Percentiles rank a stretch among this genome's conserved stretches.
phyloP scores from a whole-genome alignment of 2,797 vertebrate genomes.

The Takifugu ocellatus region DNA sequence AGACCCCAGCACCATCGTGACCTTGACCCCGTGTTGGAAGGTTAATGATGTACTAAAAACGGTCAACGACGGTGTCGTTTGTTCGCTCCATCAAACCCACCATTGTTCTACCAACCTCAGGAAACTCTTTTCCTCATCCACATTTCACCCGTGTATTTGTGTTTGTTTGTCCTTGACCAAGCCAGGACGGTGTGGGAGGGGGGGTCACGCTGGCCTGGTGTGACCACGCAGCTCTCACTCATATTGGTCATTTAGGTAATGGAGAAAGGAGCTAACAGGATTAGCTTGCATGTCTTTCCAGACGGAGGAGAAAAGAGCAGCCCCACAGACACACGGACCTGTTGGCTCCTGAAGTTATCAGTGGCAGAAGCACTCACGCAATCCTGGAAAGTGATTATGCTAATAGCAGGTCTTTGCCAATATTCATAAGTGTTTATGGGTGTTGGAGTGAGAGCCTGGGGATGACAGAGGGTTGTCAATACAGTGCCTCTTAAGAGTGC shows the following conservation, averaged over 20 bases:
- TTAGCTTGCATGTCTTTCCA: slow-evolving; percentile 73
- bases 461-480: slow-evolving; percentile 63
- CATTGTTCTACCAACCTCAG: neutral
- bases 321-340: slow-evolving; percentile 26
- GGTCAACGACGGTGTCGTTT: neutral
- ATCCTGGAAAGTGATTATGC: slow-evolving; percentile 74
- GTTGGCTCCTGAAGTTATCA: slow-evolving; percentile 79
- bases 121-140: slow-evolving; percentile 30
- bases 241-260: slow-evolving; percentile 93
- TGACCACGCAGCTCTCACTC: slow-evolving; percentile 79
- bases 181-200: slow-evolving; percentile 34
- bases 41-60: slow-evolving; percentile 15
- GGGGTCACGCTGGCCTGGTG: slow-evolving; percentile 67
- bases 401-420: slow-evolving; percentile 70
- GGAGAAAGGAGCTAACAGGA: slow-evolving; percentile 87
- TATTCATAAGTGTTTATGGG: slow-evolving; percentile 79
- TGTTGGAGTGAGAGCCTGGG: slow-evolving; percentile 65
- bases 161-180: slow-evolving; percentile 81
- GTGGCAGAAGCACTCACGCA: slow-evolving; percentile 45
- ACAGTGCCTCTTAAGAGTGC: slow-evolving; percentile 60
- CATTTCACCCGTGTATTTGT: slow-evolving; percentile 22
- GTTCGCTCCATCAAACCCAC: slow-evolving; percentile 1
- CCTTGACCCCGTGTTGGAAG: slow-evolving; percentile 12
- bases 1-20: slow-evolving; percentile 58
- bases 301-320: slow-evolving; percentile 33